A percentile compares a stretch with the other conserved stretches of the same genome.
Conservation (phyloP, 1,140 invertebrate species). For the Heliconius eleuchia region DNA sequence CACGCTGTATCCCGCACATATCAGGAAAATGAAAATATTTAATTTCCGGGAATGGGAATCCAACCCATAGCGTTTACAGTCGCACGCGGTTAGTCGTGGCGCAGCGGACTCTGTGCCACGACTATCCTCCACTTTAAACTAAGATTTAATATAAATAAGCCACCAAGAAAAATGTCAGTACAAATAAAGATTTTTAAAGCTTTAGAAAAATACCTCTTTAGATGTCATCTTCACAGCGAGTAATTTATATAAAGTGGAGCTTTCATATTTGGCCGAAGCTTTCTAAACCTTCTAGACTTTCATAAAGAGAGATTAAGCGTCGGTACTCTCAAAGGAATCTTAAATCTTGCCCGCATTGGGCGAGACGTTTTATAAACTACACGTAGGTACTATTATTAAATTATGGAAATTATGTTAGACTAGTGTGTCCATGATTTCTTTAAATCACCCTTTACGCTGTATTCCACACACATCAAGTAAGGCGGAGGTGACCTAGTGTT, state of each 20-base stretch:
- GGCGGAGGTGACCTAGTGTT: too few species aligned
- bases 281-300: constrained; percentile 7
- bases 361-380: constrained; percentile 6
- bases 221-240: neutral
- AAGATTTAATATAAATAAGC: neutral
- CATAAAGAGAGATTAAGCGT: constrained; percentile 1
- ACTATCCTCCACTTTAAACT: neutral
- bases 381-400: neutral
- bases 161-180: neutral
- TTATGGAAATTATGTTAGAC: neutral
- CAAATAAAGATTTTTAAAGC: neutral
- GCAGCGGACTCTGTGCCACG: too few species aligned
- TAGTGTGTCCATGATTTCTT: neutral
- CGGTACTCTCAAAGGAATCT: constrained; percentile 9
- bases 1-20: too few species aligned
- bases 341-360: constrained; percentile 1
- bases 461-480: too few species aligned
- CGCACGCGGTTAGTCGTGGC: too few species aligned
- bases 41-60: too few species aligned
- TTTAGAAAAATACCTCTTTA: neutral
- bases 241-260: constrained; percentile 13
- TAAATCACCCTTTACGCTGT: too few species aligned
- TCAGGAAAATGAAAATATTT: too few species aligned
- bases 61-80: too few species aligned
- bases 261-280: constrained; percentile 4